phyloP scores from a whole-genome alignment of 1,140 invertebrate species.

The Wiebesia pumilae region DNA sequence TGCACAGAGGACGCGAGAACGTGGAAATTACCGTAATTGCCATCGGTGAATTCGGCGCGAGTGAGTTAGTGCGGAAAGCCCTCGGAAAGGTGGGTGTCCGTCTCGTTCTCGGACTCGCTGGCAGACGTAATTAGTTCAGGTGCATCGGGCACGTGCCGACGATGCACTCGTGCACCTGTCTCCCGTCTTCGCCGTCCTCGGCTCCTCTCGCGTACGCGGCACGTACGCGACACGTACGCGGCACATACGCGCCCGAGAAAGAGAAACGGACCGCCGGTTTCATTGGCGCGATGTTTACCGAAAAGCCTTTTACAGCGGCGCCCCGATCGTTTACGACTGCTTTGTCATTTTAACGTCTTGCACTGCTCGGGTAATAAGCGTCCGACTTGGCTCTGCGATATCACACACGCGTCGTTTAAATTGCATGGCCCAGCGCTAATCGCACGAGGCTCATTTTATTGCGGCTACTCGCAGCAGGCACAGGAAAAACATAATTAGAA shows the following conservation, averaged over 20 bases:
- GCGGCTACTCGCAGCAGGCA: not conserved
- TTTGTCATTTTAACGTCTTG: not conserved
- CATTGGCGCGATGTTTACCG: not conserved
- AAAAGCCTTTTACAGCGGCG: not conserved
- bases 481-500: not conserved
- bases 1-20: not conserved
- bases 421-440: not conserved
- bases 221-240: no score
- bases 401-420: not conserved
- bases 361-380: not conserved
- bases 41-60: slow-evolving; percentile 27
- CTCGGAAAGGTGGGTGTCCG: slow-evolving; percentile 50
- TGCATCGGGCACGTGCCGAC: slow-evolving; percentile 64
- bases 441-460: not conserved
- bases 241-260: not conserved
- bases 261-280: not conserved
- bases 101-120: slow-evolving; percentile 35
- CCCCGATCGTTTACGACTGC: not conserved
- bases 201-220: no score
- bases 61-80: not conserved
- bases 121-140: slow-evolving; percentile 66
- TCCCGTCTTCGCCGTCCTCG: slow-evolving; percentile 38
- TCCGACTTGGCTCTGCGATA: no score
- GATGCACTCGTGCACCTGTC: slow-evolving; percentile 61
- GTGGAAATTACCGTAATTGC: slow-evolving; percentile 46